These are phyloP conservation scores for Crenuchus spilurus DNA, from an alignment of 2,797 vertebrate genomes.

Conservation along the genomic window DNA sequence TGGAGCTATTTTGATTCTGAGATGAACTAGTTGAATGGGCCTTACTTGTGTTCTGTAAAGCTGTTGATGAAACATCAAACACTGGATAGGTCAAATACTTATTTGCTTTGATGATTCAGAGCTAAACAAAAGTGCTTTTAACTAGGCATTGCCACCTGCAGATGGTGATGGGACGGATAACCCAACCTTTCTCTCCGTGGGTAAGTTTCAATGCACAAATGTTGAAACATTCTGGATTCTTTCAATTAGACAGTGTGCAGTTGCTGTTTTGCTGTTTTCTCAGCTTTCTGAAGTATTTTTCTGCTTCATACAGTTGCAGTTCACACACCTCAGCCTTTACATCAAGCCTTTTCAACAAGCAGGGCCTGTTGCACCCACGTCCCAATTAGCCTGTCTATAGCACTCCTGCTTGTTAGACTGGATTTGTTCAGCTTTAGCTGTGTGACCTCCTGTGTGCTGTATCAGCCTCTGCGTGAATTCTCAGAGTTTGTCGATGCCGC, in stretches of 20 bases:
- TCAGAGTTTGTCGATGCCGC: conserved; percentile 35
- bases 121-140: not conserved
- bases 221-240: not conserved
- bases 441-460: conserved; percentile 16
- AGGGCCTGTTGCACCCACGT: conserved; percentile 16
- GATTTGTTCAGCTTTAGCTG: conserved; percentile 39
- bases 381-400: conserved; percentile 41
- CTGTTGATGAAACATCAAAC: too few species aligned
- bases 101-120: not conserved
- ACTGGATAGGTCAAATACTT: not conserved
- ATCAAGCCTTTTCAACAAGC: conserved; percentile 6
- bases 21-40: too few species aligned
- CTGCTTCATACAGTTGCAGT: not conserved
- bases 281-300: not conserved
- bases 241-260: not conserved
- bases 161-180: not conserved
- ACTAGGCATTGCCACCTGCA: not conserved
- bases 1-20: too few species aligned
- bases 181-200: too few species aligned
- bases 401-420: conserved; percentile 34
- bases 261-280: not conserved
- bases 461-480: conserved; percentile 37
- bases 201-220: not conserved
- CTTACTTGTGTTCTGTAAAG: too few species aligned
- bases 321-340: conserved; percentile 1